Evolutionary conservation across 53 echinoderm and acorn worm species (phyloP), one percentile per base, ranked within the genome.

Genomic region (Apostichopus leukothele): DNA sequence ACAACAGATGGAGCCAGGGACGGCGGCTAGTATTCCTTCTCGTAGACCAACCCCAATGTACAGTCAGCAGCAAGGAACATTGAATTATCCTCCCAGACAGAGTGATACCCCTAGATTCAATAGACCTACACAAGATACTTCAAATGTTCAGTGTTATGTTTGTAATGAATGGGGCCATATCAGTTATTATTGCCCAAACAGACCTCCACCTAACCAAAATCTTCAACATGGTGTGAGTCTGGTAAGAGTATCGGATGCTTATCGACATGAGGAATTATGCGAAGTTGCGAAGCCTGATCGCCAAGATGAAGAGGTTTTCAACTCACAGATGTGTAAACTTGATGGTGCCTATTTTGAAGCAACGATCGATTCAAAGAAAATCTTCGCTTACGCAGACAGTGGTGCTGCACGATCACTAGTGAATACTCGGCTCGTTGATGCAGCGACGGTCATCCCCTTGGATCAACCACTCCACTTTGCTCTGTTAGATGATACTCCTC

Each of bases 101-200:
- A 23, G 75, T 23, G 18, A 75, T 75, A 75, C 75, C 5, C 16
- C 75, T 18, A 6, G 75, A 23, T 6, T n/a, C 7, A 16, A 9
- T 75, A n/a, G n/a, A n/a, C n/a, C 67, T 67, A 67, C 67, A 9
- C 67, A 67, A 14, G 75, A 75, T 19, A 8, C 7, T 20, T 18
- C 10, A 20, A 75, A n/a, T n/a, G n/a, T n/a, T n/a, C n/a, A n/a
- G n/a, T n/a, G n/a, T n/a, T n/a, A n/a, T n/a, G n/a, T n/a, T 26
- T 83, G 83, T 83, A 19, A 21, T 22, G 83, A 83, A 21, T 59
- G 0, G 19, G 61, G 83, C 2, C 83, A 83, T 83, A 19, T 83
- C 21, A 83, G 83, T 83, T 83, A 83, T n/a, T 83, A 21, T 1
- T 83, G 83, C 59, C 83, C 83, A 61, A 83, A 54, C 14, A 11